Percentiles rank a stretch among this genome's conserved stretches.
Evolutionary conservation across 2,113 vertebrate species (phyloP).

Genomic region (Elephantulus edwardii): DNA sequence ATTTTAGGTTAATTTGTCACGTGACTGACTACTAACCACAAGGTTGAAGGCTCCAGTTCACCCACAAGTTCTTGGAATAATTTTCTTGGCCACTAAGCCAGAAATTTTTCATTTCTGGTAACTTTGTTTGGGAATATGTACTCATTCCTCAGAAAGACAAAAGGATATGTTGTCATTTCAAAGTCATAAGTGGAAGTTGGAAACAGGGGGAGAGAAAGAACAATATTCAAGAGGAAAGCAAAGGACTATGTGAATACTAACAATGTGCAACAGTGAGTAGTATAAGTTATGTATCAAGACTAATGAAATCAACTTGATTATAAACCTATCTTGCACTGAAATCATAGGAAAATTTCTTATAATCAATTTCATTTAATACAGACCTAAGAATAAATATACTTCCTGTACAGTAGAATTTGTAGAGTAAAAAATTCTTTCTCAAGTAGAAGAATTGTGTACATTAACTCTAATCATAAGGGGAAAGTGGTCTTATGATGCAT

Average conservation of each 20-base stretch:
- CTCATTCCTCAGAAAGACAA: not conserved
- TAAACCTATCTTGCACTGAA: not conserved
- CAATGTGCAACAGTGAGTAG: not conserved
- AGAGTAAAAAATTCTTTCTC: not conserved
- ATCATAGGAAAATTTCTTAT: not conserved
- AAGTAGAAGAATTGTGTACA: not conserved
- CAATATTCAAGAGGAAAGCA: not conserved
- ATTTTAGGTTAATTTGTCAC: not conserved
- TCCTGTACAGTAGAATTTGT: not conserved
- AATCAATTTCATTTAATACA: not conserved
- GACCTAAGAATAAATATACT: not conserved
- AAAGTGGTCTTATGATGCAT: not conserved
- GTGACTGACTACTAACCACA: not conserved
- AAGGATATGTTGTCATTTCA: rapidly evolving
- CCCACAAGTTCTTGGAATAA: not conserved
- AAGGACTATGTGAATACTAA: not conserved
- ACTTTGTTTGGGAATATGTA: not conserved
- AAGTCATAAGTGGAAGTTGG: not conserved
- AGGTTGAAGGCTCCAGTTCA: not conserved
- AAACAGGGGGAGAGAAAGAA: not conserved
- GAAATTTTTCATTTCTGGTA: not conserved
- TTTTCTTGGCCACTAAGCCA: not conserved
- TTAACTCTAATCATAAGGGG: not conserved
- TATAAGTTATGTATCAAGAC: no score
- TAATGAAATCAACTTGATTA: not conserved